phyloP scores from a whole-genome alignment of 2,113 vertebrate species.

The Ornithorhynchus anatinus region DNA sequence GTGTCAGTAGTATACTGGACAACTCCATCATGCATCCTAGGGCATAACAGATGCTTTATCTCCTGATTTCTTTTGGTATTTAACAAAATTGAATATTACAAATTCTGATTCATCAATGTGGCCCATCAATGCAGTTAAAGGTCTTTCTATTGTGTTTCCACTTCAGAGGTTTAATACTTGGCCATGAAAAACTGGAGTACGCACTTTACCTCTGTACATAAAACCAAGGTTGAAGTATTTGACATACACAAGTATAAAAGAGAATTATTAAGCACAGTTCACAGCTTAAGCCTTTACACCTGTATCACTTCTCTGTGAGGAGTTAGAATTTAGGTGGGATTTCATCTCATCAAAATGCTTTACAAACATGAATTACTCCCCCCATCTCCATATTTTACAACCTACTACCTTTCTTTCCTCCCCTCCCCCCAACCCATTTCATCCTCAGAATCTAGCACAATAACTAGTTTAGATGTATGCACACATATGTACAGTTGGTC shows the following conservation, averaged over 20 bases:
- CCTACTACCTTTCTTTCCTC: no score
- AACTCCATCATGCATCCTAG: conserved; percentile 37
- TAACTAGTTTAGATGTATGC: no score
- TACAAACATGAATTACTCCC: no score
- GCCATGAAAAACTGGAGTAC: not conserved
- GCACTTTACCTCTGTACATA: not conserved
- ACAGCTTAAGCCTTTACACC: not conserved
- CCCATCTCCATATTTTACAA: no score
- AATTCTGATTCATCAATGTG: conserved; percentile 30
- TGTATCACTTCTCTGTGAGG: no score
- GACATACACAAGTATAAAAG: not conserved
- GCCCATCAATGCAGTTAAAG: not conserved
- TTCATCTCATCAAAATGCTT: no score
- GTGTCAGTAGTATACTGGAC: conserved; percentile 22
- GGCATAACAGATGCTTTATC: conserved; percentile 48
- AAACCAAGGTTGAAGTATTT: not conserved
- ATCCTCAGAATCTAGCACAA: no score
- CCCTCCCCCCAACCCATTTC: no score
- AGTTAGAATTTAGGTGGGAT: no score
- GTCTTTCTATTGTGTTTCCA: conserved; percentile 18
- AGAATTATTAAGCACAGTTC: not conserved
- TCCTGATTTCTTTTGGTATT: conserved; percentile 41
- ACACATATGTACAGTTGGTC: no score
- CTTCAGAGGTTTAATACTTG: not conserved
- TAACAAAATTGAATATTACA: conserved; percentile 54